phyloP scores from a whole-genome alignment of 2,113 vertebrate genomes.

The Scomber colias region DNA sequence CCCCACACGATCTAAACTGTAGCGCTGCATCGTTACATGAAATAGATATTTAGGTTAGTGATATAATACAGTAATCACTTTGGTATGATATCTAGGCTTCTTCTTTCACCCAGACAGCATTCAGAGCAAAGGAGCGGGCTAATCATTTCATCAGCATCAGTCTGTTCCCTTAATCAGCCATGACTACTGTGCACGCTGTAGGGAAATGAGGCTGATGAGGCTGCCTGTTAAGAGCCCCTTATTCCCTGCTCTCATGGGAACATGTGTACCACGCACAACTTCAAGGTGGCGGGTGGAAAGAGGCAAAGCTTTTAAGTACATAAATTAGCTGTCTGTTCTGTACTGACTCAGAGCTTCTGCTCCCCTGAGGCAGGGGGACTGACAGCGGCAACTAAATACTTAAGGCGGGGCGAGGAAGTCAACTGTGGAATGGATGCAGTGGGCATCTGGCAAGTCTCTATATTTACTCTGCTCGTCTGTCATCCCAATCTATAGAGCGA shows the following conservation, averaged over 20 bases:
- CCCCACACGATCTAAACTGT: conserved; percentile 33
- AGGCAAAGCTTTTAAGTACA: conserved; percentile 68
- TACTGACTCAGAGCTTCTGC: conserved; percentile 52
- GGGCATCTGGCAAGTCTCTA: conserved; percentile 46
- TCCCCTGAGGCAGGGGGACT: conserved; percentile 45
- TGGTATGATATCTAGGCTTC: neutral
- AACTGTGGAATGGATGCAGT: conserved; percentile 31
- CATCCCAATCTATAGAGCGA: conserved; percentile 31
- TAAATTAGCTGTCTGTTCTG: conserved; percentile 65
- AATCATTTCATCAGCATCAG: conserved; percentile 68
- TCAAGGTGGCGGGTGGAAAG: conserved; percentile 40
- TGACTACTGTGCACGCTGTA: conserved; percentile 12
- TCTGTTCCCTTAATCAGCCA: conserved; percentile 61
- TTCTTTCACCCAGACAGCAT: conserved; percentile 15
- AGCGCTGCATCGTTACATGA: conserved; percentile 46
- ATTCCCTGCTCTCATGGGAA: conserved; percentile 43
- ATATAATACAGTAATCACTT: conserved; percentile 46
- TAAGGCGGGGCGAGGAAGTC: conserved; percentile 49
- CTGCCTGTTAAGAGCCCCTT: conserved; percentile 36
- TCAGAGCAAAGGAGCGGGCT: conserved; percentile 26
- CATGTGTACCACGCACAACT: conserved; percentile 44
- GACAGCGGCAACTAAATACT: conserved; percentile 60
- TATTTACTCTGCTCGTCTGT: conserved; percentile 39
- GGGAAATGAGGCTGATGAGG: conserved; percentile 47
- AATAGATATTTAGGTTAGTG: conserved; percentile 55